These are phyloP conservation scores for Mamestra configurata DNA, from an alignment of 1,140 invertebrate species.

Conservation along the genomic window DNA sequence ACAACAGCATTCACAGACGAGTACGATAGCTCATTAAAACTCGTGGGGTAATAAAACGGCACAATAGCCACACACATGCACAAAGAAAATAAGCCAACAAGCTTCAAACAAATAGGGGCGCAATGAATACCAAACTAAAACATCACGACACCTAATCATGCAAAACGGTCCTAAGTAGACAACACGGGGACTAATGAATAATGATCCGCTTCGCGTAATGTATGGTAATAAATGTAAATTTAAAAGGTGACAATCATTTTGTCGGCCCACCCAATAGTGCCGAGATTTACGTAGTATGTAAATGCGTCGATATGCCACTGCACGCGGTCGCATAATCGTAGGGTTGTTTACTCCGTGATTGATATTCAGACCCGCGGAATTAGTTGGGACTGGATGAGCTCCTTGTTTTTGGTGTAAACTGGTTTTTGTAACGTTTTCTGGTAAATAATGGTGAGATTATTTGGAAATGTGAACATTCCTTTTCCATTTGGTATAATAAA, in stretches of 20 bases:
- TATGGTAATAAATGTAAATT: constrained; percentile 85
- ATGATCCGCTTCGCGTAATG: constrained; percentile 60
- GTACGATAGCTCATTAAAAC: constrained; percentile 38
- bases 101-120: constrained; percentile 55
- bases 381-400: constrained; percentile 43
- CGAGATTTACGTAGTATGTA: constrained; percentile 75
- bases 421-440: constrained; percentile 9
- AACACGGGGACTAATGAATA: constrained; percentile 67
- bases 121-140: constrained; percentile 74
- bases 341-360: constrained; percentile 71
- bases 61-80: constrained; percentile 47
- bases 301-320: constrained; percentile 79
- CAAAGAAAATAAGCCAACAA: constrained; percentile 66
- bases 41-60: constrained; percentile 18
- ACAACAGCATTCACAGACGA: constrained; percentile 8
- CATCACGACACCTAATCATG: constrained; percentile 79
- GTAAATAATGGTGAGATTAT: background rate
- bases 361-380: constrained; percentile 63
- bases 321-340: constrained; percentile 76
- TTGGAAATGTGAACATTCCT: background rate
- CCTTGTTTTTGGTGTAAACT: constrained; percentile 1
- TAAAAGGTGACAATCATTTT: constrained; percentile 84
- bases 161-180: constrained; percentile 73
- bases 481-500: background rate
- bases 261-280: constrained; percentile 78